A percentile compares a stretch with the other conserved stretches of the same genome.
Evolutionary conservation across 2,113 vertebrate genomes (phyloP).

Genomic region (Antechinus flavipes): DNA sequence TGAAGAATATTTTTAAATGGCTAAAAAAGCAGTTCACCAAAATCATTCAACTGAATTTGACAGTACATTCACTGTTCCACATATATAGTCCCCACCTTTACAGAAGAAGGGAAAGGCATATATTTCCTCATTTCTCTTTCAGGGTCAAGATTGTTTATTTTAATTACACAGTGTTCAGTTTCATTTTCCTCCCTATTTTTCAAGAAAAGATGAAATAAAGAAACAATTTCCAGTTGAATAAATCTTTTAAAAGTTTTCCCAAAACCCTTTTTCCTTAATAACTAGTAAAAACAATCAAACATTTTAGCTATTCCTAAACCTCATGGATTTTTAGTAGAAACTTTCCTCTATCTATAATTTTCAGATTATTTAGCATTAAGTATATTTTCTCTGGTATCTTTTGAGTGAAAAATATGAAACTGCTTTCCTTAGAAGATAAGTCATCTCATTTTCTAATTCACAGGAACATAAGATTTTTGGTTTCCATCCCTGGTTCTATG

Average conservation of each 20-base stretch:
- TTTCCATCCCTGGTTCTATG: constrained; percentile 16
- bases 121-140: neutral
- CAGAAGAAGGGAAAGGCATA: neutral
- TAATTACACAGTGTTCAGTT: neutral
- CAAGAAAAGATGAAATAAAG: constrained; percentile 38
- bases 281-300: neutral
- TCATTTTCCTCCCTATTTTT: neutral
- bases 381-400: constrained; percentile 30
- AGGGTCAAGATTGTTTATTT: neutral
- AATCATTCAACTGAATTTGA: neutral
- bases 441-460: constrained; percentile 17
- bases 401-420: constrained; percentile 37
- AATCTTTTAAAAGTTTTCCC: neutral
- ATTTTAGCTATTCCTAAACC: neutral
- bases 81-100: neutral
- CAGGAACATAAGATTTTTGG: neutral
- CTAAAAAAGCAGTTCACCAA: neutral
- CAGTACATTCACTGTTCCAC: neutral
- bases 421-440: neutral
- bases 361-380: constrained; percentile 20
- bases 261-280: neutral
- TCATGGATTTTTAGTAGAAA: constrained; percentile 29
- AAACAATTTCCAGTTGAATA: neutral
- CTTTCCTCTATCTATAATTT: neutral
- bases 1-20: neutral